Percentiles rank a stretch among this genome's conserved stretches.
These are phyloP conservation scores for Stramonita haemastoma DNA, from an alignment of 2,888 invertebrate species.

Conservation along the genomic window DNA sequence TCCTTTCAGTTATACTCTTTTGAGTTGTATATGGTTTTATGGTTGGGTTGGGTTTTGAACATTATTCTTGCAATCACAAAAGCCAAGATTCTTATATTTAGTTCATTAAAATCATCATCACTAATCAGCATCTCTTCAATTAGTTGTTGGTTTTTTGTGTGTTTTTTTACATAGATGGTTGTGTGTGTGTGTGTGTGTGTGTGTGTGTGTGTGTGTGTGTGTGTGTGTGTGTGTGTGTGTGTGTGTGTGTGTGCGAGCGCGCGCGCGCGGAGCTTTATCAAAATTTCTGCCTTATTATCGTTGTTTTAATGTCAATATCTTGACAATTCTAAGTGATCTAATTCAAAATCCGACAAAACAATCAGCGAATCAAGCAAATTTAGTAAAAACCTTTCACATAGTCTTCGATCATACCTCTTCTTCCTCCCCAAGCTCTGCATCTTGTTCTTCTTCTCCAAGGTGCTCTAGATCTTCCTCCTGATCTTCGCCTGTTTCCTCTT, in stretches of 20 bases:
- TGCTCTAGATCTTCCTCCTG: slow-evolving; percentile 58
- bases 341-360: not conserved
- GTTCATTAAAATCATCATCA: too few species aligned
- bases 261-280: not conserved
- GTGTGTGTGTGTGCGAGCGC: not conserved
- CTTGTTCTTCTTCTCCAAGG: slow-evolving; percentile 58
- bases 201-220: slow-evolving; percentile 14
- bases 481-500: slow-evolving; percentile 59
- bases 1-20: too few species aligned
- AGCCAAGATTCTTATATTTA: too few species aligned
- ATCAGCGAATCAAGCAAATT: not conserved
- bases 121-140: not conserved
- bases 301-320: not conserved
- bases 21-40: too few species aligned
- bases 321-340: not conserved
- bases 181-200: slow-evolving; percentile 32
- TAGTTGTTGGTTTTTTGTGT: not conserved
- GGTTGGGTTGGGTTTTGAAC: too few species aligned
- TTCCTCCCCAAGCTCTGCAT: slow-evolving; percentile 56
- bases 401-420: slow-evolving; percentile 41
- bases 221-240: slow-evolving; percentile 14
- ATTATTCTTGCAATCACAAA: too few species aligned
- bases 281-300: not conserved
- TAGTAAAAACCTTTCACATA: slow-evolving; percentile 1
- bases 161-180: not conserved